These are phyloP conservation scores for Nasonia vitripennis DNA, from an alignment of 1,140 invertebrate genomes.

Conservation along the genomic window DNA sequence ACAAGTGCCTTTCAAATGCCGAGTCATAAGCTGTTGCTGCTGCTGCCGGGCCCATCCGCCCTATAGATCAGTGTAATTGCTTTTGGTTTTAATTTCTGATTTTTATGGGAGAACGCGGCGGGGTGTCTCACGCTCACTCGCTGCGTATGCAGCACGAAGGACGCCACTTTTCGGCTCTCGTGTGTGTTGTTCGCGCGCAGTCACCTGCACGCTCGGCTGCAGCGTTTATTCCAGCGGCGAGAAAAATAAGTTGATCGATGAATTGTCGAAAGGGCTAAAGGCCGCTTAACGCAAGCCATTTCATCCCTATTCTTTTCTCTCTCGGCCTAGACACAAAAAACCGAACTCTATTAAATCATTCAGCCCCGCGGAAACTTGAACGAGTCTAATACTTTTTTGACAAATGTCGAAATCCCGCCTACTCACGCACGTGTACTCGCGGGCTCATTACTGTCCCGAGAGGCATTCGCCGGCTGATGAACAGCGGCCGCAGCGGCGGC, in stretches of 20 bases:
- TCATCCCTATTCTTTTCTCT: neutral
- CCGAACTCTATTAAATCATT: too few species aligned
- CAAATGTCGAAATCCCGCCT: neutral
- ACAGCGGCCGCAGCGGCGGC: neutral
- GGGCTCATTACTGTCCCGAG: neutral
- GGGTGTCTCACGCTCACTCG: slow-evolving; percentile 29
- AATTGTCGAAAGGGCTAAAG: slow-evolving; percentile 20
- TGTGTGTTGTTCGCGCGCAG: neutral
- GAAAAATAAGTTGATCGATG: slow-evolving; percentile 51
- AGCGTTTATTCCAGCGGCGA: neutral
- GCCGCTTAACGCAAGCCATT: slow-evolving; percentile 23
- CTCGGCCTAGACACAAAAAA: too few species aligned
- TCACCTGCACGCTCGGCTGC: neutral
- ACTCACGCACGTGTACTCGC: too few species aligned
- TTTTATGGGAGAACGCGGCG: slow-evolving; percentile 46
- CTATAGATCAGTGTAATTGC: slow-evolving; percentile 47
- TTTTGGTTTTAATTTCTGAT: slow-evolving; percentile 47
- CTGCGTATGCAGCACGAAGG: neutral
- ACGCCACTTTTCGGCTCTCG: neutral
- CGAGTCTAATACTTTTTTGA: slow-evolving; percentile 21
- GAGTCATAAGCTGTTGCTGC: slow-evolving; percentile 8
- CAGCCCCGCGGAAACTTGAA: too few species aligned
- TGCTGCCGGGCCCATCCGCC: neutral
- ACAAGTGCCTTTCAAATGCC: slow-evolving; percentile 31
- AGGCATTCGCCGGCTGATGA: slow-evolving; percentile 23